These are phyloP conservation scores for Allacma fusca DNA, from an alignment of 2,888 invertebrate genomes.

Conservation along the genomic window DNA sequence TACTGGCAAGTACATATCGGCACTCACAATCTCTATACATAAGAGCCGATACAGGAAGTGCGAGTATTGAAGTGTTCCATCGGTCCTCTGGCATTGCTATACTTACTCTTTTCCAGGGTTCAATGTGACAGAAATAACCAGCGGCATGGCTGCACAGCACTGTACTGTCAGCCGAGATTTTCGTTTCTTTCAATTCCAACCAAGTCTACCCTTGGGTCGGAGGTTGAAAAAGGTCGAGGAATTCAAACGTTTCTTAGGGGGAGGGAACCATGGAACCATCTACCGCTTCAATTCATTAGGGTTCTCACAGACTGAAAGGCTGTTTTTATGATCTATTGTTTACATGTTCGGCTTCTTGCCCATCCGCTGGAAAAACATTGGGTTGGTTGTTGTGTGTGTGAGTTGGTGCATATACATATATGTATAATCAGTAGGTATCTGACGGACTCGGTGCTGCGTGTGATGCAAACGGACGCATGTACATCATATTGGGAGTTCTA, in stretches of 20 bases:
- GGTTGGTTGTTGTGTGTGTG: background rate
- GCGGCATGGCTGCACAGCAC: background rate
- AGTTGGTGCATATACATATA: background rate
- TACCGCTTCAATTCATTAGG: slow-evolving; percentile 25
- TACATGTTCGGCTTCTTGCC: slow-evolving; percentile 21
- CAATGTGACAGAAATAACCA: background rate
- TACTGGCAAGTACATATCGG: background rate
- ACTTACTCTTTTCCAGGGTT: no score
- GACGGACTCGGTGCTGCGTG: background rate
- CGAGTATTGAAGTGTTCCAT: no score
- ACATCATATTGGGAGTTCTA: background rate
- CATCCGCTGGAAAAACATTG: slow-evolving; percentile 24
- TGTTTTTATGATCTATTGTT: slow-evolving; percentile 36
- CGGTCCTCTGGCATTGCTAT: no score
- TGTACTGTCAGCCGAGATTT: background rate
- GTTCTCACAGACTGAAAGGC: slow-evolving; percentile 20
- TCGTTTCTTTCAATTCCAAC: no score
- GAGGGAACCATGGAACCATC: slow-evolving; percentile 20
- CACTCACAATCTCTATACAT: no score
- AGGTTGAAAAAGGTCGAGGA: slow-evolving; percentile 26
- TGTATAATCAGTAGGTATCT: background rate
- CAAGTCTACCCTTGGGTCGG: slow-evolving; percentile 18
- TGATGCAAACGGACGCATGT: slow-evolving; percentile 1
- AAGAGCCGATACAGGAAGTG: no score
- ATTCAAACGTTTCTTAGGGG: slow-evolving; percentile 16